Base-by-base conservation (phyloP, 1,140 invertebrate genomes). In the Hestina assimilis region DNA sequence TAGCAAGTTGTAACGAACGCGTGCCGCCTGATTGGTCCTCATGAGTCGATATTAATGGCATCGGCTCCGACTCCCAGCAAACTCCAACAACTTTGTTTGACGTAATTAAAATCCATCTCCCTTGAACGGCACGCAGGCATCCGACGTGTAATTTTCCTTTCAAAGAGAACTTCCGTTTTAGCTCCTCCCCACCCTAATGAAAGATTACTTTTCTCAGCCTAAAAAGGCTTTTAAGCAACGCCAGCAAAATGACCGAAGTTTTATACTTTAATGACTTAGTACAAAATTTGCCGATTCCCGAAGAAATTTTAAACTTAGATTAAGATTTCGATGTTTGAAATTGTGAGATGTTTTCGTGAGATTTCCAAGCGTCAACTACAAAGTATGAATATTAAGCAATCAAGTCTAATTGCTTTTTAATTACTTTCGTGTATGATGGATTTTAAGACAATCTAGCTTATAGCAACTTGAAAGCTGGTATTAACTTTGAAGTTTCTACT, bases 241-340 rank as follows among this genome's bases (percentile, higher is more conserved):
- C 80, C 80, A 75, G 71, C 73, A 76, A 88, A 88, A 88, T 88
- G 83, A 86, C 82, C 79, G 80, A 88, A 88, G 77, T 88, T 88
- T 88, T 83, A 86, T 85, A 86, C 83, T 88, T 88, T 88, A 86
- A 88, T 86, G 85, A 88, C 85, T 88, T 88, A 88, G 85, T 88
- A 81, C 80, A 84, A 88, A 88, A 87, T 88, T 88, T 73, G 85
- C 82, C 79, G 85, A 88, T 88, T 85, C 76, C 72, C 81, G 68
- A 72, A 86, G 75, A 88, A 88, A 85, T 82, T 88, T 86, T 88
- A 88, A 88, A 88, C 85, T 88, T 88, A 88, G 85, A 88, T 88
- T 88, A 86, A 86, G 83, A 85, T 86, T 87, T 80, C 69, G 74
- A 82, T 73, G 81, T 85, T 83, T 78, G 69, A 83, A 83, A 81